Conservation (phyloP, 1,140 invertebrate species). For the Pygmarrhopalites habei region DNA sequence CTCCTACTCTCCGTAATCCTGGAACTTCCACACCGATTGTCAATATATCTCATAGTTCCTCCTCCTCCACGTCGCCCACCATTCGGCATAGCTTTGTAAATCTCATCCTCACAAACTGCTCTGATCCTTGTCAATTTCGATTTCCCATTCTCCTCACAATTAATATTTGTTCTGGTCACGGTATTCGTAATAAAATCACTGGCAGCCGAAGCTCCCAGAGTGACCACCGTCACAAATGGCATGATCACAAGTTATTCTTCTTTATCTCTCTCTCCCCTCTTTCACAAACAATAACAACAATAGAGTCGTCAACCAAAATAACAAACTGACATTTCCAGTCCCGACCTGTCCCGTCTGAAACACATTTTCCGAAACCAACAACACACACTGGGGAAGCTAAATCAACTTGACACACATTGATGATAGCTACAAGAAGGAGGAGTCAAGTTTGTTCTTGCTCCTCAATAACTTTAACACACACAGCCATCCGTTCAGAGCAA, state of each 20-base stretch:
- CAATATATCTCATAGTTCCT: no score
- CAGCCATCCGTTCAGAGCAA: no score
- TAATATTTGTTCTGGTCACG: slow-evolving; percentile 8
- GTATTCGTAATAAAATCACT: slow-evolving; percentile 32
- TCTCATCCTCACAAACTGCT: slow-evolving; percentile 31
- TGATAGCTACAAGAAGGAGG: no score
- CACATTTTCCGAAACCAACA: background rate
- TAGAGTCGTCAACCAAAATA: background rate
- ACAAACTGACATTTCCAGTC: background rate
- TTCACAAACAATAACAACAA: background rate
- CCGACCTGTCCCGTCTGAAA: background rate
- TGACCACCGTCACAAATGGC: slow-evolving; percentile 39
- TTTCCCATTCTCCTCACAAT: slow-evolving; percentile 1
- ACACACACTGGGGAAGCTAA: background rate
- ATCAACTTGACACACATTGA: no score
- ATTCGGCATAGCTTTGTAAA: slow-evolving; percentile 17
- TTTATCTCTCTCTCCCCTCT: background rate
- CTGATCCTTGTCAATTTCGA: slow-evolving; percentile 29
- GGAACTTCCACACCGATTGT: background rate
- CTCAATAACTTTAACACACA: no score
- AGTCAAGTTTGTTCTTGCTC: no score
- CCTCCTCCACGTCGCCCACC: no score
- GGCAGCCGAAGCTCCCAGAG: slow-evolving; percentile 32
- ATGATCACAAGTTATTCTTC: slow-evolving; percentile 11
- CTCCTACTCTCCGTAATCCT: slow-evolving; percentile 9